Evolutionary conservation across 2,888 invertebrate genomes (phyloP).

Genomic region (Calameuta filiformis): DNA sequence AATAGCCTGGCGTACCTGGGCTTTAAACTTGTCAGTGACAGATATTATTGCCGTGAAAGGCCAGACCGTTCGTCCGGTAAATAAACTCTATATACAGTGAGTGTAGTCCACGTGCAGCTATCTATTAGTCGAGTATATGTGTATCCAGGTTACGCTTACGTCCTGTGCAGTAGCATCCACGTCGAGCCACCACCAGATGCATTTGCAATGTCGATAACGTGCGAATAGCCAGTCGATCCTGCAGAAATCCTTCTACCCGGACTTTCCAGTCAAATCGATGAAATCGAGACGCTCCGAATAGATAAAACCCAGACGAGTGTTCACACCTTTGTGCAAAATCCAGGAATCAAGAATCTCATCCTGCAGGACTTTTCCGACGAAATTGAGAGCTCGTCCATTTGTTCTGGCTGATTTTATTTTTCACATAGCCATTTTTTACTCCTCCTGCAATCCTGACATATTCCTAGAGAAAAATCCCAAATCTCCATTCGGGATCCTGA

Average conservation of each 20-base stretch:
- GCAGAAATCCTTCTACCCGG: background rate
- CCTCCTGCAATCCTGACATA: background rate
- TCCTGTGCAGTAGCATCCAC: background rate
- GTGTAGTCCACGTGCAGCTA: background rate
- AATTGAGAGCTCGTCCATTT: background rate
- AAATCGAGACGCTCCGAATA: background rate
- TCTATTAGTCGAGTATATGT: background rate
- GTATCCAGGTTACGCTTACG: background rate
- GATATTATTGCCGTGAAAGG: constrained; percentile 11
- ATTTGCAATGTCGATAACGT: background rate
- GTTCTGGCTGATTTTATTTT: background rate
- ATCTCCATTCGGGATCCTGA: background rate
- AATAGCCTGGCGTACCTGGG: background rate
- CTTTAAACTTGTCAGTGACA: constrained; percentile 15
- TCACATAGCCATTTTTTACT: too few species aligned
- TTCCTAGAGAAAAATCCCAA: background rate
- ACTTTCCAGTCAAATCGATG: background rate
- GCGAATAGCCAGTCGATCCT: background rate
- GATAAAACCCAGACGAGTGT: background rate
- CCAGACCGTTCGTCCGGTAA: constrained; percentile 1
- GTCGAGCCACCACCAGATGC: background rate
- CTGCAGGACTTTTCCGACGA: background rate
- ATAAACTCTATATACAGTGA: constrained; percentile 4
- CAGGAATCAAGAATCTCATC: background rate
- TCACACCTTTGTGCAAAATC: background rate